phyloP scores from a whole-genome alignment of 1,140 invertebrate genomes.

The Ruditapes philippinarum region DNA sequence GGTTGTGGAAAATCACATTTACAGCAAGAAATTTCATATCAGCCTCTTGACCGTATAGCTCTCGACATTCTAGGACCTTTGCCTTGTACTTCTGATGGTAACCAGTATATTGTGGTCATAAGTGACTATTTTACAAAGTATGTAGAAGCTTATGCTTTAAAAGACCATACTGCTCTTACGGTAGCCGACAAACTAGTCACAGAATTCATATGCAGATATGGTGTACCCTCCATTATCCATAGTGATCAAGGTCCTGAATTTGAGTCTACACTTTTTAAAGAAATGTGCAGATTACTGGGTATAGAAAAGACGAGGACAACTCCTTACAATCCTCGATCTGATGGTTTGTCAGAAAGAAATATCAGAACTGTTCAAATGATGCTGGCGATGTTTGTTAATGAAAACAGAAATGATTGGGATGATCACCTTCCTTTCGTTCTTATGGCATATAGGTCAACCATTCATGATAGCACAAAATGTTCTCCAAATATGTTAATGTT shows the following conservation, averaged over 20 bases:
- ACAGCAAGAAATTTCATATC: background rate
- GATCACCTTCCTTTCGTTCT: slow-evolving; percentile 24
- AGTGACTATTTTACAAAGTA: too few relatives aligned
- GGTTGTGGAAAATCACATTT: background rate
- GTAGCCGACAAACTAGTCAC: slow-evolving; percentile 16
- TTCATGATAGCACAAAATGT: slow-evolving; percentile 43
- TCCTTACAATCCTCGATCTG: slow-evolving; percentile 28
- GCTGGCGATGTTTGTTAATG: slow-evolving; percentile 31
- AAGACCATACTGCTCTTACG: too few relatives aligned
- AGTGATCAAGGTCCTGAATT: background rate
- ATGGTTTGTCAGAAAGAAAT: background rate
- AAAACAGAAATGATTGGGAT: too few relatives aligned
- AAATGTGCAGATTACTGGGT: background rate
- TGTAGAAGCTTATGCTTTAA: too few relatives aligned
- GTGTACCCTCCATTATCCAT: background rate
- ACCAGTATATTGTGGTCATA: background rate
- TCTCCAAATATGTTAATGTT: slow-evolving; percentile 62
- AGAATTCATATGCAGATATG: background rate
- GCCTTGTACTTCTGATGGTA: background rate
- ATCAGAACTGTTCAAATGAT: background rate
- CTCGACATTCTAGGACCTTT: slow-evolving; percentile 1
- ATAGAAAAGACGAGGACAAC: too few relatives aligned
- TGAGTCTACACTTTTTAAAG: too few relatives aligned
- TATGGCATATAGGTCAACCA: slow-evolving; percentile 60
- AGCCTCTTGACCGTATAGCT: background rate